Percentiles rank a stretch among this genome's conserved stretches.
Evolutionary conservation across 1,140 invertebrate species (phyloP).

Genomic region (Heliconius eleuchia): DNA sequence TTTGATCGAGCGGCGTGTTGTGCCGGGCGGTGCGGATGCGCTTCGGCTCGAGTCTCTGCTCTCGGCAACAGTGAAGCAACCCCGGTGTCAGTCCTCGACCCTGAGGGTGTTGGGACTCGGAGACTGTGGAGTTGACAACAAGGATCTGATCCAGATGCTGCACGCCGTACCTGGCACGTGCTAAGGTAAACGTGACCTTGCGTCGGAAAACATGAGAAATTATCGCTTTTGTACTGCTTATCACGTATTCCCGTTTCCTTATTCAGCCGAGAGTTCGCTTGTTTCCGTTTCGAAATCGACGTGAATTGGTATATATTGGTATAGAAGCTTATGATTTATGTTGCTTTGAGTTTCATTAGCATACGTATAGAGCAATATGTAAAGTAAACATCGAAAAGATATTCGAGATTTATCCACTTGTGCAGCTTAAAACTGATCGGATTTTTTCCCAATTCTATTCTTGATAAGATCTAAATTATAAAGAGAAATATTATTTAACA

Average conservation of each 20-base stretch:
- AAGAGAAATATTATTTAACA: not conserved
- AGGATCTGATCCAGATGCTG: conserved; percentile 49
- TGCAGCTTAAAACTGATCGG: not conserved
- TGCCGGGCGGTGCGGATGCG: conserved; percentile 67
- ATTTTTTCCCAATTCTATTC: not conserved
- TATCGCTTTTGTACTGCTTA: conserved; percentile 26
- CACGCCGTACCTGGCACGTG: conserved; percentile 56
- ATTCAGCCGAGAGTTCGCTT: conserved; percentile 24
- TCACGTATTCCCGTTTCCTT: conserved; percentile 36
- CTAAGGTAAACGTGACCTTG: conserved; percentile 67
- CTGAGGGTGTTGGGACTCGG: conserved; percentile 37
- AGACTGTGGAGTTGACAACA: conserved; percentile 37
- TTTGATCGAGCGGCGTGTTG: conserved; percentile 72
- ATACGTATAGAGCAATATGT: conserved; percentile 17
- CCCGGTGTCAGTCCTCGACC: conserved; percentile 44
- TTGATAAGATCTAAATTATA: not conserved
- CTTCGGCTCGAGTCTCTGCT: conserved; percentile 50
- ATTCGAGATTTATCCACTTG: not conserved
- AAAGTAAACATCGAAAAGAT: not conserved
- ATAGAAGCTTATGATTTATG: conserved; percentile 33
- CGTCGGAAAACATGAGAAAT: conserved; percentile 18
- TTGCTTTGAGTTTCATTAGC: conserved; percentile 36
- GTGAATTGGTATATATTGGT: conserved; percentile 26
- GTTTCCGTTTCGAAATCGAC: conserved; percentile 31
- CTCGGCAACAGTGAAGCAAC: conserved; percentile 51